Percentiles rank a stretch among this genome's conserved stretches.
phyloP scores from a whole-genome alignment of 2,797 vertebrate species.

The Arremon aurantiirostris region DNA sequence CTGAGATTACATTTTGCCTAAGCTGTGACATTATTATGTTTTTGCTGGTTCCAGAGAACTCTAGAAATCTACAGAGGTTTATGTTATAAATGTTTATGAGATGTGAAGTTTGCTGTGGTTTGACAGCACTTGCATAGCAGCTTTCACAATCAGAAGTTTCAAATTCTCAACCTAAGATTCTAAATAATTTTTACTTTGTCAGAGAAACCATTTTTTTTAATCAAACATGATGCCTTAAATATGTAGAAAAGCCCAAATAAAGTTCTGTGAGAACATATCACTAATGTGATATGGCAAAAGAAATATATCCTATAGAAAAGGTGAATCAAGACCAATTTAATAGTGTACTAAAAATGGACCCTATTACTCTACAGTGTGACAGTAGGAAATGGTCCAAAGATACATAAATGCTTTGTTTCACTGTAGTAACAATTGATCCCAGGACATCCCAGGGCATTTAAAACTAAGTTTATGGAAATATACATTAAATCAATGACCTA shows the following conservation, averaged over 20 bases:
- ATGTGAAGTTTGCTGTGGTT: neutral
- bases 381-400: neutral
- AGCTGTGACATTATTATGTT: neutral
- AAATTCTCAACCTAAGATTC: neutral
- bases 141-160: neutral
- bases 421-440: neutral
- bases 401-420: neutral
- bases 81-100: neutral
- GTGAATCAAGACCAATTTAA: neutral
- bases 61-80: neutral
- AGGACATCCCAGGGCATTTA: neutral
- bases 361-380: neutral
- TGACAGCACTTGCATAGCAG: neutral
- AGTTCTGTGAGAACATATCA: neutral
- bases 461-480: neutral
- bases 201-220: neutral
- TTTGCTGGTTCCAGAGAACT: neutral
- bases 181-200: neutral
- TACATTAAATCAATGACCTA: neutral
- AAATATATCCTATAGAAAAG: neutral
- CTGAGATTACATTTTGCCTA: neutral
- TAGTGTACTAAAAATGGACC: neutral
- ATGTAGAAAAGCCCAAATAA: neutral
- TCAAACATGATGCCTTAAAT: accelerated
- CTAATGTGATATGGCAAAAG: accelerated